A percentile compares a stretch with the other conserved stretches of the same genome.
phyloP scores from a whole-genome alignment of 2,113 vertebrate genomes.

The Anas platyrhynchos region DNA sequence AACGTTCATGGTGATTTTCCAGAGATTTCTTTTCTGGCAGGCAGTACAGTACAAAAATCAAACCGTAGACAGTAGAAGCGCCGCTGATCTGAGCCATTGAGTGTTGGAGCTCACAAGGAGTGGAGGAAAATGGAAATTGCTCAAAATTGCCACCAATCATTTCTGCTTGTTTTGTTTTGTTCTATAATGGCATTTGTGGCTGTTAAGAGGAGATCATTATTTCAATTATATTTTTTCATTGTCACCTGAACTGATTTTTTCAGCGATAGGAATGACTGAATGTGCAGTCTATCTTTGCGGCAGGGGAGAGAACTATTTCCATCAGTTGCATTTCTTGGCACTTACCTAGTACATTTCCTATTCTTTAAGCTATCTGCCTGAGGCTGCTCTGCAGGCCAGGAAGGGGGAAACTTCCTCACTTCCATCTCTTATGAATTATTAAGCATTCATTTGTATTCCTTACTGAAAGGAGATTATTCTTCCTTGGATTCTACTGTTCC shows the following conservation, averaged over 20 bases:
- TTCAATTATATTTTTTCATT: neutral
- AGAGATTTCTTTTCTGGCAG: conserved; percentile 2
- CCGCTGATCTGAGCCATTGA: neutral
- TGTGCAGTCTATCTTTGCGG: neutral
- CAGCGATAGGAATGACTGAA: neutral
- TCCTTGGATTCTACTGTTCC: conserved; percentile 10
- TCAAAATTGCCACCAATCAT: neutral
- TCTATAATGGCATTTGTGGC: neutral
- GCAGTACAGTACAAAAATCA: neutral
- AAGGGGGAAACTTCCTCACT: neutral
- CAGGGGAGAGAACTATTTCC: conserved; percentile 1
- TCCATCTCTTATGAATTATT: neutral
- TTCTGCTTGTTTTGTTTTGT: neutral
- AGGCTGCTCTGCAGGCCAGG: conserved; percentile 17
- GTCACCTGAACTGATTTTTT: neutral
- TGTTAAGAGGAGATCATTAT: neutral
- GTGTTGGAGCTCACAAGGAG: neutral
- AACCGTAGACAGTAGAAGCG: neutral
- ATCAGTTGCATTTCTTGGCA: conserved; percentile 19
- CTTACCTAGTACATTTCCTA: neutral
- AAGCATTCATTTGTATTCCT: neutral
- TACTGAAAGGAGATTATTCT: neutral
- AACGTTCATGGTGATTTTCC: neutral
- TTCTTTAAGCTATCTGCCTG: neutral
- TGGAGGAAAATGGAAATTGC: neutral